Percentiles rank a stretch among this genome's conserved stretches.
Conservation (phyloP, 92 coral and sea anemone species). For the Epizoanthus ramosus region DNA sequence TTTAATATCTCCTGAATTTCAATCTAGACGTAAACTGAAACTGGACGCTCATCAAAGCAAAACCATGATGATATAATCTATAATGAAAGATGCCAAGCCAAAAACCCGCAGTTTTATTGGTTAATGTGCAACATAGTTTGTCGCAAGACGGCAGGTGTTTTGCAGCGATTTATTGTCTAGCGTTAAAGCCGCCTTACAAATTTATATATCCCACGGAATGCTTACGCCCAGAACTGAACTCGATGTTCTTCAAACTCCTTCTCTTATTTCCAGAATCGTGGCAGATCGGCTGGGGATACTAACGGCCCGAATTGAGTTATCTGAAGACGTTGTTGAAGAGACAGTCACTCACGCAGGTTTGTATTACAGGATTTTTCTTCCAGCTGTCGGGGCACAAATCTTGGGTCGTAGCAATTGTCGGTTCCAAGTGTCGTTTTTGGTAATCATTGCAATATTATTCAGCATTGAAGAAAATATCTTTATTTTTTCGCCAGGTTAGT, state of each 20-base stretch:
- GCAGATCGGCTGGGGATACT: background rate
- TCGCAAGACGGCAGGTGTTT: slow-evolving; percentile 23
- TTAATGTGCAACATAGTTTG: background rate
- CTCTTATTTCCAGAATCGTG: background rate
- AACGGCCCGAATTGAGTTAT: background rate
- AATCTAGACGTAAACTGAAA: background rate
- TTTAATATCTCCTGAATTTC: background rate
- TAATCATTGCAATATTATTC: background rate
- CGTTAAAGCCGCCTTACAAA: background rate
- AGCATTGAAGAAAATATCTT: background rate
- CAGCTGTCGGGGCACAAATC: no score
- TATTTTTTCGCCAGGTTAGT: background rate
- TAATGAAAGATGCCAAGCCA: background rate
- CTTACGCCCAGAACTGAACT: background rate
- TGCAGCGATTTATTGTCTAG: background rate
- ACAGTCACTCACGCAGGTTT: no score
- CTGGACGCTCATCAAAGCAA: background rate
- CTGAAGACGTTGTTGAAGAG: background rate
- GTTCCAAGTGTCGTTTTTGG: no score
- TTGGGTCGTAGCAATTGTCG: no score
- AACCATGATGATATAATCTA: slow-evolving; percentile 14
- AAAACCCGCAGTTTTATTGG: slow-evolving; percentile 16
- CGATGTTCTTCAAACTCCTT: background rate
- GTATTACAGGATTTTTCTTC: no score
- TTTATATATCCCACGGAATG: slow-evolving; percentile 3